Conservation (phyloP, 2,113 vertebrate genomes). For the Glaucomys volans region DNA sequence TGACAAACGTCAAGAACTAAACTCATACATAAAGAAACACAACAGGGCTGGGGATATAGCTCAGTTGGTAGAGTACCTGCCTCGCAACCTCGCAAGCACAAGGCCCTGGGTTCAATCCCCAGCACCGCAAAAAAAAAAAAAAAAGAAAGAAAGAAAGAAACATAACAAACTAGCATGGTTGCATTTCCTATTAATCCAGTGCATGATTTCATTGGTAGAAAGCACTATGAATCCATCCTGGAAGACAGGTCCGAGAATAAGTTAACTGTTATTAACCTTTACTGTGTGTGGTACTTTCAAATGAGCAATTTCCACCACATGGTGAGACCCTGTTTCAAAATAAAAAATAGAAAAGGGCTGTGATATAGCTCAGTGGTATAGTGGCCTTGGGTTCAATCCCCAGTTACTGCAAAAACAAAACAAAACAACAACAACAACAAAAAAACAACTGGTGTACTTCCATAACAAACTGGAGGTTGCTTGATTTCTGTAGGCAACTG, state of each 20-base stretch:
- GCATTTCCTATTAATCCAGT: background rate
- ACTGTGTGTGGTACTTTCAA: background rate
- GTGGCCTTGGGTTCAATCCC: no score
- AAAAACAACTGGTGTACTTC: background rate
- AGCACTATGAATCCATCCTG: background rate
- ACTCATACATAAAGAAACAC: background rate
- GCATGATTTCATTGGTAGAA: background rate
- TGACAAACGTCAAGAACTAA: constrained; percentile 36
- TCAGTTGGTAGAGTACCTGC: no score
- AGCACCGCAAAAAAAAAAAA: no score
- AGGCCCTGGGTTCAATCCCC: no score
- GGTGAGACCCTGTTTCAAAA: no score
- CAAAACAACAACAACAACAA: no score
- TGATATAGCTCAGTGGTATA: no score
- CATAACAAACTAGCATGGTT: background rate
- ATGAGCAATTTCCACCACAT: background rate
- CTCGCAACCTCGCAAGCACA: no score
- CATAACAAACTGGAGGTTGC: background rate
- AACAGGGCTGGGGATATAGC: no score
- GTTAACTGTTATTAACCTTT: background rate
- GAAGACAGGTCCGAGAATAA: background rate
- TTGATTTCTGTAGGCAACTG: background rate
- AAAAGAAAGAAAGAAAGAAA: background rate
- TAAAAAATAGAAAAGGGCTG: no score
- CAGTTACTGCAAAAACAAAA: no score